phyloP scores from a whole-genome alignment of 2,113 vertebrate genomes.

The Rutilus rutilus region DNA sequence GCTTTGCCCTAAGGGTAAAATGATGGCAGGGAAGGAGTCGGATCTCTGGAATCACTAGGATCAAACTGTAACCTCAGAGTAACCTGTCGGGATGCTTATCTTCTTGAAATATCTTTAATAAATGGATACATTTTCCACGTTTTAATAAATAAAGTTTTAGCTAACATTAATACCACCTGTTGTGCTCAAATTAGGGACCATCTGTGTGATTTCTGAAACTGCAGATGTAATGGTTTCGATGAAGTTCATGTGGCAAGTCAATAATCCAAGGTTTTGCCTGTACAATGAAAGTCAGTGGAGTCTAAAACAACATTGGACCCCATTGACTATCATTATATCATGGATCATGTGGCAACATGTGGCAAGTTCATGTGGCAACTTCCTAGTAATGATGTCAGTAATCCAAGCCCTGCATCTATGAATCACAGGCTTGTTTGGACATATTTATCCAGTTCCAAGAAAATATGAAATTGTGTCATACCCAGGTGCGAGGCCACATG shows the following conservation, averaged over 20 bases:
- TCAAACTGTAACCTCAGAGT: neutral
- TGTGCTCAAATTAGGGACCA: neutral
- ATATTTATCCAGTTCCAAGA: constrained; percentile 5
- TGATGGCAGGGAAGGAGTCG: neutral
- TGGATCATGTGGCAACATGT: no score
- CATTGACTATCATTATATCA: no score
- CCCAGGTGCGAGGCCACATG: neutral
- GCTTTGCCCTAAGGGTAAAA: neutral
- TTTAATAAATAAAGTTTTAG: neutral
- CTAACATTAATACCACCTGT: neutral
- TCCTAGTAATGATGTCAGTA: neutral
- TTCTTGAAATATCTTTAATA: neutral
- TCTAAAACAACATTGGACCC: no score
- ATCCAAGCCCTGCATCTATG: neutral
- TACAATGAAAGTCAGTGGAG: no score
- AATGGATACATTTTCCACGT: neutral
- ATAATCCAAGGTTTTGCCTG: no score
- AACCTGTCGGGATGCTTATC: neutral
- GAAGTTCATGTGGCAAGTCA: neutral
- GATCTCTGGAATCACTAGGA: neutral
- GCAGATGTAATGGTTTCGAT: neutral
- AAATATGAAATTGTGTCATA: neutral
- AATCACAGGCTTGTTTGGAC: neutral
- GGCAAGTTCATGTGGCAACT: neutral
- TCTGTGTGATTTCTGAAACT: neutral